These are phyloP conservation scores for Dyspetes luteomarginatus DNA, from an alignment of 2,888 invertebrate species.

Conservation along the genomic window DNA sequence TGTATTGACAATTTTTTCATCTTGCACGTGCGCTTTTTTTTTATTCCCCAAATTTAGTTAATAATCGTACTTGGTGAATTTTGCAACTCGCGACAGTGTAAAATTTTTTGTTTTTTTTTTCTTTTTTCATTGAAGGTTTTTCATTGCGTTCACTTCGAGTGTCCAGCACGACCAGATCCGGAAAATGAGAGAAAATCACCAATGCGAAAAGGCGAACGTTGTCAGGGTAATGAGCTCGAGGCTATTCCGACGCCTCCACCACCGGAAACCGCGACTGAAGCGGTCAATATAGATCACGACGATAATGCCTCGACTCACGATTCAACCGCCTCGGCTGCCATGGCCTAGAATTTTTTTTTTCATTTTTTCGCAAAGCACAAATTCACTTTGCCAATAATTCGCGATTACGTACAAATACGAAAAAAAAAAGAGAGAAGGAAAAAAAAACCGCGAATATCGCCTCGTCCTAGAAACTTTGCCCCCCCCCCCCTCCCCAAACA, in stretches of 20 bases:
- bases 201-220: slow-evolving; percentile 67
- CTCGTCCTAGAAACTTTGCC: background rate
- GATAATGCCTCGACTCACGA: slow-evolving; percentile 71
- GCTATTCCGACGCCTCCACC: slow-evolving; percentile 65
- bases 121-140: slow-evolving; percentile 89
- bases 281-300: slow-evolving; percentile 77
- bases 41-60: too few species aligned
- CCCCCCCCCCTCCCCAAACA: background rate
- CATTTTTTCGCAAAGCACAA: background rate
- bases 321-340: slow-evolving; percentile 64
- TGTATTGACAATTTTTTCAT: too few species aligned
- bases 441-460: background rate
- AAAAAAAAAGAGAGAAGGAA: background rate
- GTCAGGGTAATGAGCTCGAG: slow-evolving; percentile 43
- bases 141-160: slow-evolving; percentile 99
- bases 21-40: too few species aligned
- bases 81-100: background rate
- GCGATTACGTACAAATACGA: background rate
- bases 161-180: slow-evolving; percentile 89
- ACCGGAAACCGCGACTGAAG: slow-evolving; percentile 79
- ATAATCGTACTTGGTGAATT: too few species aligned
- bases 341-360: slow-evolving; percentile 64
- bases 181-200: slow-evolving; percentile 73
- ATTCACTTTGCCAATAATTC: slow-evolving; percentile 4
- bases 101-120: slow-evolving; percentile 17